Percentiles rank a stretch among this genome's conserved stretches.
phyloP scores from a whole-genome alignment of 2,888 invertebrate species.

The Cephus pygmeus region DNA sequence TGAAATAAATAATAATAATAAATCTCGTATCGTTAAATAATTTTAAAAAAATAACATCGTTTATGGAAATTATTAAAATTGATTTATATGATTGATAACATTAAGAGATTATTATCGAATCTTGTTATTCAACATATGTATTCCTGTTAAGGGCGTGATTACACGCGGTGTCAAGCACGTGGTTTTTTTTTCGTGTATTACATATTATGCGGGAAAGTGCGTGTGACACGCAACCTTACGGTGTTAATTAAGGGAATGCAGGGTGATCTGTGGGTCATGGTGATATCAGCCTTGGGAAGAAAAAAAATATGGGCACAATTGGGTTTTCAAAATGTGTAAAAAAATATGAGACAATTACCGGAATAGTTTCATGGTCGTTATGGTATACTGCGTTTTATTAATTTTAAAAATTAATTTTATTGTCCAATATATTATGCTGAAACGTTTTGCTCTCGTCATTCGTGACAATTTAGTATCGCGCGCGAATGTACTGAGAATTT shows the following conservation, averaged over 20 bases:
- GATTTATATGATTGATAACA: not conserved
- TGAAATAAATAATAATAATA: too few relatives aligned
- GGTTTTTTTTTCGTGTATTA: not conserved
- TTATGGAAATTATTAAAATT: not conserved
- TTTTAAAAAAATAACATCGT: not conserved
- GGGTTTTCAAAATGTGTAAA: not conserved
- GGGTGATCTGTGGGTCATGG: slow-evolving; percentile 5
- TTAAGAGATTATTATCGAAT: not conserved
- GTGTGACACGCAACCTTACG: slow-evolving; percentile 32
- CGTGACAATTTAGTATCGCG: not conserved
- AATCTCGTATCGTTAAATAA: not conserved
- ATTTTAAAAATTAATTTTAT: not conserved
- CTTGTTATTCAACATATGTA: not conserved
- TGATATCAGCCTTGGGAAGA: not conserved
- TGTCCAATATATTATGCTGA: not conserved
- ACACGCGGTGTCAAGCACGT: not conserved
- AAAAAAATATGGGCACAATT: not conserved
- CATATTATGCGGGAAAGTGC: slow-evolving; percentile 14
- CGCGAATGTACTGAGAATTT: not conserved
- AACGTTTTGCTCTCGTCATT: not conserved
- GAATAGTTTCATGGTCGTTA: not conserved
- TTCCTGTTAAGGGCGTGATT: not conserved
- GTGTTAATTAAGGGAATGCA: slow-evolving; percentile 36
- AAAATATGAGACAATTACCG: not conserved
- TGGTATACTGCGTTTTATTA: not conserved